Evolutionary conservation across 1,140 invertebrate genomes (phyloP), one percentile per base, ranked within the genome.

Genomic region (Drosophila kurseongensis): DNA sequence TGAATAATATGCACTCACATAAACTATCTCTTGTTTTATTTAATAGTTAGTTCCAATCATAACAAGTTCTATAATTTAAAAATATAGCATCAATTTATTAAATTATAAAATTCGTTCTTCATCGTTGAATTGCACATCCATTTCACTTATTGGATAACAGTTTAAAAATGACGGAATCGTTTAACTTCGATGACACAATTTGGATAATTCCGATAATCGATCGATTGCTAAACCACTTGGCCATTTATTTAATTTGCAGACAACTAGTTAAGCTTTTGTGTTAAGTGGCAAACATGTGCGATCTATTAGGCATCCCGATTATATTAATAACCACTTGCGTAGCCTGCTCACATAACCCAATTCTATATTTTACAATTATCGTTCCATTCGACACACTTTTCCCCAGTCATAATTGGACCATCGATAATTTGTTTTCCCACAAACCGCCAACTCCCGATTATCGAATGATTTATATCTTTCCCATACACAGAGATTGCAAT

Each of bases 381-480:
- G 5, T 16, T 51, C n/a, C 42, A 10, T 35, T 58, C 29, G 29
- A 58, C 41, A 58, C 56, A 58, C 10, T 40, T 38, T 60, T 38
- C 14, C 10, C 6, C 12, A 4, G 9, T 14, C 32, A 51, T 12
- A 54, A 41, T 55, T 18, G 16, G 7, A 5, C 35, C 10, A 27
- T 32, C 29, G 29, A 32, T 32, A 32, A 32, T 32, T 8, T 6
- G 5, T 7, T 63, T 60, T 42, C 41, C 29, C 56, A 60, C n/a
- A 60, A n/a, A 5, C 35, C 14, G 29, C 35, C 35, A 56, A 32
- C 14, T 55, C 35, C 61, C 55, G 29, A 59, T 60, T 41, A 69
- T 68, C 63, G 35, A 69, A 23, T 71, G 67, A 68, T 68, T 68
- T 68, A 68, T 68, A 38, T 68, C 41, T 68, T 32, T 66, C 10